These are phyloP conservation scores for Phortica magna DNA, from an alignment of 2,888 invertebrate genomes.

Conservation along the genomic window DNA sequence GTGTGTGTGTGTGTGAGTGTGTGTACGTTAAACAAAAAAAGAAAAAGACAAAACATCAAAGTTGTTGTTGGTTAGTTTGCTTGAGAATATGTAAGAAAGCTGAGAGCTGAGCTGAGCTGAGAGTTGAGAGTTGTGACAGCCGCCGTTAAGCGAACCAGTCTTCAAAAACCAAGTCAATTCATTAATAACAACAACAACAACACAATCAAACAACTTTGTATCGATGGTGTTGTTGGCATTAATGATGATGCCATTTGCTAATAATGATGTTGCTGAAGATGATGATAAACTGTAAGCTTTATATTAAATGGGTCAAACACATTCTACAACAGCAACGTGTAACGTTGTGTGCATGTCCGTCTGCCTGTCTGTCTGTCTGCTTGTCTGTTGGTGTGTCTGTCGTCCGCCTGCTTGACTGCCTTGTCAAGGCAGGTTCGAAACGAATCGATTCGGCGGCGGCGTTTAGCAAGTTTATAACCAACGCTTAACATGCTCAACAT, in stretches of 20 bases:
- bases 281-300: constrained; percentile 66
- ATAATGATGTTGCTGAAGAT: background rate
- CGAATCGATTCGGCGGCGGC: background rate
- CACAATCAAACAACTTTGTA: background rate
- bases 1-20: background rate
- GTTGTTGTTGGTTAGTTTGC: background rate
- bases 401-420: constrained; percentile 58
- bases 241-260: too few relatives aligned
- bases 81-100: background rate
- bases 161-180: background rate
- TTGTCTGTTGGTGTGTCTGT: too few relatives aligned
- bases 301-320: constrained; percentile 69
- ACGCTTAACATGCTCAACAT: background rate
- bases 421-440: constrained; percentile 68
- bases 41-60: background rate
- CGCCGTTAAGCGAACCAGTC: background rate
- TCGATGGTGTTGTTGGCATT: constrained; percentile 45
- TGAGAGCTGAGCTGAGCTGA: background rate
- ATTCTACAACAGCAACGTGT: background rate
- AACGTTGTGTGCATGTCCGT: too few relatives aligned
- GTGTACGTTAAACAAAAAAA: background rate
- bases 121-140: too few relatives aligned
- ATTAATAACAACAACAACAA: background rate
- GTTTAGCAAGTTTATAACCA: constrained; percentile 4
- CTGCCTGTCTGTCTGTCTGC: too few relatives aligned